phyloP scores from a whole-genome alignment of 2,888 invertebrate species.

The Muscina levida region DNA sequence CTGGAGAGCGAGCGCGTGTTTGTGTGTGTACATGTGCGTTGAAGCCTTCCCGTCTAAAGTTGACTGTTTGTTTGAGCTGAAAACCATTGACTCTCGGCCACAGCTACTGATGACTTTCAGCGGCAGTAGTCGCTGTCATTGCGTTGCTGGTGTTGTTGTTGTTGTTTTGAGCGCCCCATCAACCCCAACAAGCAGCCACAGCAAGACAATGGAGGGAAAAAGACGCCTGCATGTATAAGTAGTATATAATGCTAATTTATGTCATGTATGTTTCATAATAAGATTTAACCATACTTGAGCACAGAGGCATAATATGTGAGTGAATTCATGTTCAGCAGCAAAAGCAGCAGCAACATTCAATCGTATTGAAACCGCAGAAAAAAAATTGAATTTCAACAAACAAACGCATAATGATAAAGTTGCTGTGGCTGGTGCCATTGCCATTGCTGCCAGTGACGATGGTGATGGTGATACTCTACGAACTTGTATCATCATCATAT shows the following conservation, averaged over 20 bases:
- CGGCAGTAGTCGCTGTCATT: not conserved
- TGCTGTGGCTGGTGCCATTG: not conserved
- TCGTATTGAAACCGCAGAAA: conserved; percentile 29
- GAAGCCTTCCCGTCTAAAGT: conserved; percentile 12
- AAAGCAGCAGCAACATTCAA: not conserved
- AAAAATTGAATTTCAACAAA: conserved; percentile 35
- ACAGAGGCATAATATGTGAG: conserved; percentile 22
- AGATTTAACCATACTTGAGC: conserved; percentile 56
- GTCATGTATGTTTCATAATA: conserved; percentile 66
- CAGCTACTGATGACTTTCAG: conserved; percentile 10
- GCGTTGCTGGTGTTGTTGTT: conserved; percentile 29
- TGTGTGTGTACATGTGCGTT: conserved; percentile 12
- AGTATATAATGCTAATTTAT: conserved; percentile 66
- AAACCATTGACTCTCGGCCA: not conserved
- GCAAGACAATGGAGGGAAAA: conserved; percentile 29
- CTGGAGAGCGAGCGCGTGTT: not conserved
- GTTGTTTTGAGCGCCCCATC: conserved; percentile 27
- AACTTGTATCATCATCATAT: no score
- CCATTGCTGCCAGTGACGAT: not conserved
- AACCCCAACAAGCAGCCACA: conserved; percentile 16
- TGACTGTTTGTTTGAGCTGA: conserved; percentile 3
- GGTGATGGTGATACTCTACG: not conserved
- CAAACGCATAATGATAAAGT: conserved; percentile 8
- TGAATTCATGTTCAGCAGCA: not conserved
- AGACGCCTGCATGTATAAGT: conserved; percentile 56